These are phyloP conservation scores for Pipra filicauda DNA, from an alignment of 2,113 vertebrate species.

Conservation along the genomic window DNA sequence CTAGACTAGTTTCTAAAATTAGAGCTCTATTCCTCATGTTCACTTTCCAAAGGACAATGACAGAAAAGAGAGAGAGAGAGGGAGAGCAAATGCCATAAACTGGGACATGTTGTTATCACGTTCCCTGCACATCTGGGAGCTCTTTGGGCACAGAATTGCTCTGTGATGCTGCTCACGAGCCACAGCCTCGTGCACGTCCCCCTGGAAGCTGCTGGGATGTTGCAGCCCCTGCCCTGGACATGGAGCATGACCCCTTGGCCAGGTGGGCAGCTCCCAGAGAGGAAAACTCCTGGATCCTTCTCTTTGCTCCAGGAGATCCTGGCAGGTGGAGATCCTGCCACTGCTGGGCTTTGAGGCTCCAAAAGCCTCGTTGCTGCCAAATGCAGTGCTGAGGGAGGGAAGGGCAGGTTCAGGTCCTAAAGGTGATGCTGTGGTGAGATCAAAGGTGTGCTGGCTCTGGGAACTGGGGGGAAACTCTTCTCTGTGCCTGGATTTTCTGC, in stretches of 20 bases:
- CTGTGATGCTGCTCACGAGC: neutral
- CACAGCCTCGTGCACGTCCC: neutral
- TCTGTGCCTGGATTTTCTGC: neutral
- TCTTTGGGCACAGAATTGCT: neutral
- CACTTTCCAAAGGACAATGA: conserved; percentile 13
- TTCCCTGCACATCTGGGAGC: conserved; percentile 47
- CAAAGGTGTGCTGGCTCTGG: accelerated
- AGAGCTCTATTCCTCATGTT: neutral
- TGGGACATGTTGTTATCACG: neutral
- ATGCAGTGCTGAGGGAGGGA: neutral
- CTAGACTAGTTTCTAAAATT: neutral
- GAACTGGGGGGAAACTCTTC: neutral
- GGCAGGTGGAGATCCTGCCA: neutral
- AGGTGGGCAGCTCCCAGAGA: neutral
- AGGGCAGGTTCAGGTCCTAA: neutral
- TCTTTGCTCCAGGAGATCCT: neutral
- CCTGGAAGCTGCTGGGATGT: neutral
- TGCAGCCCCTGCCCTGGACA: neutral
- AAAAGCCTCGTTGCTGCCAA: neutral
- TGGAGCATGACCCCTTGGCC: neutral
- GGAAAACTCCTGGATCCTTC: neutral
- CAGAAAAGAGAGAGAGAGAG: neutral
- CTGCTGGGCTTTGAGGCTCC: neutral
- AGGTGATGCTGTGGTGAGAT: neutral
- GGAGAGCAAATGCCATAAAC: neutral